These are phyloP conservation scores for Apis laboriosa DNA, from an alignment of 1,140 invertebrate species.

Conservation along the genomic window DNA sequence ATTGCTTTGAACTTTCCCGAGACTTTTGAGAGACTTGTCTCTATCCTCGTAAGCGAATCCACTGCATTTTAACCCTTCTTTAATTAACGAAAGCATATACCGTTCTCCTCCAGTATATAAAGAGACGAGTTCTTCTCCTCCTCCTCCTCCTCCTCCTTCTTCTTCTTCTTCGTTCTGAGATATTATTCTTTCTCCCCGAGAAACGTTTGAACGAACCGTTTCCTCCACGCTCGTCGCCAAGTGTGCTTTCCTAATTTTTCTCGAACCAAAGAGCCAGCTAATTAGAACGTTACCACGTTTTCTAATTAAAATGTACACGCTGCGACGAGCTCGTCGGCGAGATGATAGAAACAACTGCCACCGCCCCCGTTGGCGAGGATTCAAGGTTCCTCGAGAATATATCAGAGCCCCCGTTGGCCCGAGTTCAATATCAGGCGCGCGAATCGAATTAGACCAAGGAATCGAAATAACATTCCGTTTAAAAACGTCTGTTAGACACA, in stretches of 20 bases:
- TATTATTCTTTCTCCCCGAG: too few relatives aligned
- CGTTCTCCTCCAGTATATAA: neutral
- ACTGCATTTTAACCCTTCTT: slow-evolving; percentile 1
- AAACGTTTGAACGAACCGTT: neutral
- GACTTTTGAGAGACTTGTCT: neutral
- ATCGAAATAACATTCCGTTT: neutral
- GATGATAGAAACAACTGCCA: neutral
- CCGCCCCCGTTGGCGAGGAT: slow-evolving; percentile 18
- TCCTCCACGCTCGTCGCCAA: too few relatives aligned
- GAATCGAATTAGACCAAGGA: slow-evolving; percentile 6
- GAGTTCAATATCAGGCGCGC: slow-evolving; percentile 19
- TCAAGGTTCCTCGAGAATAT: slow-evolving; percentile 26
- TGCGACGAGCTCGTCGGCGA: neutral
- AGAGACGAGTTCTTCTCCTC: neutral
- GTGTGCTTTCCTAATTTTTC: too few relatives aligned
- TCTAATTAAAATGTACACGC: neutral
- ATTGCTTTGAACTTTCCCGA: slow-evolving; percentile 26
- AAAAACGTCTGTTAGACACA: neutral
- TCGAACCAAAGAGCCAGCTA: too few relatives aligned
- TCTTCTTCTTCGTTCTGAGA: neutral
- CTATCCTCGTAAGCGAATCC: neutral
- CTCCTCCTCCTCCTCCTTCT: neutral
- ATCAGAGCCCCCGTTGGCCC: slow-evolving; percentile 17
- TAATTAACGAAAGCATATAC: slow-evolving; percentile 17
- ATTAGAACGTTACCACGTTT: neutral